Percentiles rank a stretch among this genome's conserved stretches.
Evolutionary conservation across 2,113 vertebrate species (phyloP).

Genomic region (Ammodramus savannarum): DNA sequence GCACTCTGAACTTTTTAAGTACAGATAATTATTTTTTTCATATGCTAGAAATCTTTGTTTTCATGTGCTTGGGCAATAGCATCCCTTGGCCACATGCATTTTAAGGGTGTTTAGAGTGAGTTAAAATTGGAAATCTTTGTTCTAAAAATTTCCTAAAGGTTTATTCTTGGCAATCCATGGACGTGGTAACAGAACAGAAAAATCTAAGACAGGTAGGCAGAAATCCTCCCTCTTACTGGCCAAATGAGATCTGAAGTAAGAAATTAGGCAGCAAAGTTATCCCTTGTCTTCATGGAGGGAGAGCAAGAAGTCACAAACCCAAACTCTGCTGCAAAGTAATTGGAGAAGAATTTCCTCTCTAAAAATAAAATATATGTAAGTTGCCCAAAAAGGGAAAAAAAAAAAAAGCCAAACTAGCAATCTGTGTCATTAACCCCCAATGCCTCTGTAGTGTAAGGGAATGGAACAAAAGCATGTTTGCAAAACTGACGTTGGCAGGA

Average conservation of each 20-base stretch:
- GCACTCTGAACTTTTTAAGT: slow-evolving; percentile 59
- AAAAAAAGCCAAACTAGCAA: too few relatives aligned
- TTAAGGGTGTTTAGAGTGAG: background rate
- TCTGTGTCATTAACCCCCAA: background rate
- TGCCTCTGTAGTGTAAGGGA: background rate
- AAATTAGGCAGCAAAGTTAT: background rate
- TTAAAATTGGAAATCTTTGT: background rate
- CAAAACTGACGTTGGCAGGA: background rate
- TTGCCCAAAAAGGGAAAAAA: background rate
- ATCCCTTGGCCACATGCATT: background rate
- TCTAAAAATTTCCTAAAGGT: background rate
- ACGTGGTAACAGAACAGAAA: background rate
- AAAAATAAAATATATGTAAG: background rate
- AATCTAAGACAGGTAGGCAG: background rate
- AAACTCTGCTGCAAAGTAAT: background rate
- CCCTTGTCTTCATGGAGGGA: accelerated
- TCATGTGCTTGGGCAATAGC: slow-evolving; percentile 57
- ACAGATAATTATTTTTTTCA: slow-evolving; percentile 38
- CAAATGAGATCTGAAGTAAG: background rate
- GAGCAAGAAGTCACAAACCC: background rate
- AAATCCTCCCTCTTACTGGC: background rate
- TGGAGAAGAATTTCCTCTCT: background rate
- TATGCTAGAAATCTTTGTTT: slow-evolving; percentile 46
- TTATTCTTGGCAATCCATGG: background rate
- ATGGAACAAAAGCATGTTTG: background rate